Conservation (phyloP, 2,888 invertebrate species). For the Hypomecis atomaria region DNA sequence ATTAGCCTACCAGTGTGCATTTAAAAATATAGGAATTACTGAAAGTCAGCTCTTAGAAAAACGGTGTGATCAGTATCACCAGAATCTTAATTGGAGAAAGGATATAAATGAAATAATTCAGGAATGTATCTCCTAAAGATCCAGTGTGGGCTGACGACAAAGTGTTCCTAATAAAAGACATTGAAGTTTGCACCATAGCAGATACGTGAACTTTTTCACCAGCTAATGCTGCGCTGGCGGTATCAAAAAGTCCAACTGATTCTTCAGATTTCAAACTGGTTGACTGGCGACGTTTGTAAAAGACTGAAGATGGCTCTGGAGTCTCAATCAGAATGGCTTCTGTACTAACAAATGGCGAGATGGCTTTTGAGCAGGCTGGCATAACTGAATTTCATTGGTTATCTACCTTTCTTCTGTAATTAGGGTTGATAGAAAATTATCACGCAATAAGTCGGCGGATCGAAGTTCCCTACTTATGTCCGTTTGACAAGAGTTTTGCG, state of each 20-base stretch:
- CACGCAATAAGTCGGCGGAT: background rate
- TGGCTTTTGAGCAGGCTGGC: background rate
- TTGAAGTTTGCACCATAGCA: conserved; percentile 1
- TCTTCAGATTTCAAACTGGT: background rate
- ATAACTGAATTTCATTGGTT: background rate
- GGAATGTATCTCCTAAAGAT: background rate
- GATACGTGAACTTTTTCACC: background rate
- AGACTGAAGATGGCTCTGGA: background rate
- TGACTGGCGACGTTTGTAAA: background rate
- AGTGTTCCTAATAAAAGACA: background rate
- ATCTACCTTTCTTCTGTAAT: background rate
- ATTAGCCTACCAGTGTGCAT: too few relatives aligned
- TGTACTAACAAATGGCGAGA: background rate
- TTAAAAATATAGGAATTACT: too few relatives aligned
- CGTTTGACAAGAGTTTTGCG: too few relatives aligned
- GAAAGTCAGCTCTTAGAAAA: background rate
- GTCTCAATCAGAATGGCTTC: background rate
- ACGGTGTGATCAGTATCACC: conserved; percentile 9
- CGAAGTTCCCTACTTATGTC: background rate
- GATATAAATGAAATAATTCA: background rate
- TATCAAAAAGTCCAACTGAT: background rate
- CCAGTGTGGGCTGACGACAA: too few relatives aligned
- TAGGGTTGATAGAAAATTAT: background rate
- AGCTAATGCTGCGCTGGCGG: background rate
- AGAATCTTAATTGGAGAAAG: conserved; percentile 9